Conservation (phyloP, 2,797 vertebrate species). For the Scleropages formosus region DNA sequence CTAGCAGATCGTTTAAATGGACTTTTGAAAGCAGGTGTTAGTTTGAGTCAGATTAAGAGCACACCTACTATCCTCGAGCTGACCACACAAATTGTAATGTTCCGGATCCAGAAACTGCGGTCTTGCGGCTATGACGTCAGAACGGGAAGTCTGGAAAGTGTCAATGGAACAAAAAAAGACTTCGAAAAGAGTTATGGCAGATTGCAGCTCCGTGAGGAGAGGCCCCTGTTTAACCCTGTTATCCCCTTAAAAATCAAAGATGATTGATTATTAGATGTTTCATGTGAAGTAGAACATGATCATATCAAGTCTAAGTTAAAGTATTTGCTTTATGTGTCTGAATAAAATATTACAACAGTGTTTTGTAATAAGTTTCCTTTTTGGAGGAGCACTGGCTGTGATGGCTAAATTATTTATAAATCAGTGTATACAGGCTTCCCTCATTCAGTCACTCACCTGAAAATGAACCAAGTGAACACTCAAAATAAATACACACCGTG, state of each 20-base stretch:
- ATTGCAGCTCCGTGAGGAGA: conserved; percentile 73
- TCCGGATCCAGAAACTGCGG: conserved; percentile 77
- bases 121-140: conserved; percentile 70
- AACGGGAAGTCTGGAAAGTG: conserved; percentile 70
- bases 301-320: too few relatives aligned
- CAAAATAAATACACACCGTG: too few relatives aligned
- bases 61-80: conserved; percentile 82
- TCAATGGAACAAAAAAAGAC: conserved; percentile 90
- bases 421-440: too few relatives aligned
- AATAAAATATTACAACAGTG: too few relatives aligned
- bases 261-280: conserved; percentile 58
- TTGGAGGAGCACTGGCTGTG: not conserved
- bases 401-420: not conserved
- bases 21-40: conserved; percentile 75
- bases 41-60: conserved; percentile 74
- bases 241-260: conserved; percentile 73
- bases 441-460: too few relatives aligned
- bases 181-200: conserved; percentile 82
- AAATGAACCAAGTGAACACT: too few relatives aligned
- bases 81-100: conserved; percentile 81
- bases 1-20: conserved; percentile 77
- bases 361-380: not conserved
- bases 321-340: too few relatives aligned
- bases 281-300: too few relatives aligned
- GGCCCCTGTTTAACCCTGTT: conserved; percentile 90